Conservation (phyloP, 2,113 vertebrate species). For the Chelonoidis abingdonii region DNA sequence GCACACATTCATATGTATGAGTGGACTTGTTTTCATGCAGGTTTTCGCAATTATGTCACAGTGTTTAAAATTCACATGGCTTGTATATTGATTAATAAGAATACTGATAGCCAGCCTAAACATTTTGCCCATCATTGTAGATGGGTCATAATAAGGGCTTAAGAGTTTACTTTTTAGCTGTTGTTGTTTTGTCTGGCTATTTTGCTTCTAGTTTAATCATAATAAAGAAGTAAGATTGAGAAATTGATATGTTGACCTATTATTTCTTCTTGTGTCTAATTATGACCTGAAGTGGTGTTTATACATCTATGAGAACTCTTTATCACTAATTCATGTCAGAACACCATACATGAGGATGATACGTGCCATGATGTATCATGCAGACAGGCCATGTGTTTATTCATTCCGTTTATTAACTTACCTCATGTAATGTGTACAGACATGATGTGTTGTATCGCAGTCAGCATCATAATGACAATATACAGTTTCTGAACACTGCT, state of each 20-base stretch:
- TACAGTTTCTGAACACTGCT: background rate
- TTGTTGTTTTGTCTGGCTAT: background rate
- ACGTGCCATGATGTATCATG: background rate
- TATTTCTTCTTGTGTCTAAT: background rate
- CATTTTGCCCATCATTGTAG: accelerated
- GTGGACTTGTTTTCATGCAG: background rate
- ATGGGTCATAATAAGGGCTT: accelerated
- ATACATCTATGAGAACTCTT: background rate
- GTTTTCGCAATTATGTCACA: background rate
- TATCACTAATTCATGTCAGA: background rate
- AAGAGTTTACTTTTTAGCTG: background rate
- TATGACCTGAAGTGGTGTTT: background rate
- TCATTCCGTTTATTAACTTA: accelerated
- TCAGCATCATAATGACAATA: background rate
- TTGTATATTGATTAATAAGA: background rate
- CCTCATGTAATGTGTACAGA: accelerated
- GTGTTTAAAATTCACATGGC: accelerated
- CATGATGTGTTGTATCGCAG: background rate
- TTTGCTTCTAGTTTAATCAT: accelerated
- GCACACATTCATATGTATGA: background rate
- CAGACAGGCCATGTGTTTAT: accelerated
- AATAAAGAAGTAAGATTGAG: background rate
- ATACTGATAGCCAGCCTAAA: background rate
- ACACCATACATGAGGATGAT: background rate
- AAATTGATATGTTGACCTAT: background rate